phyloP scores from a whole-genome alignment of 2,888 invertebrate species.

The Eupeodes luniger region DNA sequence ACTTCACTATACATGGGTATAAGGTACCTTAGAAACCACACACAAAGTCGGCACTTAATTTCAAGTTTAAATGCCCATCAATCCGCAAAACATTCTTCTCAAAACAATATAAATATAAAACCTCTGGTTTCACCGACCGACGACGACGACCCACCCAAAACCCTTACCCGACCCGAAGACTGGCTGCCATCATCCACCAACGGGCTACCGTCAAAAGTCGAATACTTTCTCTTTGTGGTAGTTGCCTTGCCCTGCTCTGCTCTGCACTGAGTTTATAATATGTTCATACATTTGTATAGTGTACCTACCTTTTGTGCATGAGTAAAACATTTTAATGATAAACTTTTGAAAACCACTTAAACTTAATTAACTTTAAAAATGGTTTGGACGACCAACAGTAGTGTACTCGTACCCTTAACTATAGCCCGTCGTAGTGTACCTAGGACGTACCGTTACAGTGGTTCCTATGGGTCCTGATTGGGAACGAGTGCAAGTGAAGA shows the following conservation, averaged over 20 bases:
- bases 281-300: not conserved
- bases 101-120: conserved; percentile 52
- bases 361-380: conserved; percentile 74
- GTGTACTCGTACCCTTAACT: not conserved
- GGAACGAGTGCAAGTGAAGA: not conserved
- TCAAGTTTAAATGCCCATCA: conserved; percentile 60
- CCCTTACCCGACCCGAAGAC: not conserved
- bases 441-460: too few species aligned
- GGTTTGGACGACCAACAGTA: conserved; percentile 22
- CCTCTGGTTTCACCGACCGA: not conserved
- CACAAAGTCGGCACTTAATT: conserved; percentile 42
- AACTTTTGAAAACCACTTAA: conserved; percentile 75
- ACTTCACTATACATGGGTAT: conserved; percentile 5
- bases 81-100: conserved; percentile 60
- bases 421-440: not conserved
- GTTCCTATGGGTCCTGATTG: not conserved
- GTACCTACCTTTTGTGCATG: not conserved
- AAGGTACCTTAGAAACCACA: conserved; percentile 12
- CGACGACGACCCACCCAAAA: too few species aligned
- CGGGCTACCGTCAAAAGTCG: conserved; percentile 4
- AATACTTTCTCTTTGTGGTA: conserved; percentile 28
- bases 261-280: not conserved
- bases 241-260: not conserved
- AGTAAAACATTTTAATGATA: conserved; percentile 62
- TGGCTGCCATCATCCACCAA: not conserved